Base-by-base conservation (phyloP, 2,113 vertebrate species). In the Sebastes fasciatus region DNA sequence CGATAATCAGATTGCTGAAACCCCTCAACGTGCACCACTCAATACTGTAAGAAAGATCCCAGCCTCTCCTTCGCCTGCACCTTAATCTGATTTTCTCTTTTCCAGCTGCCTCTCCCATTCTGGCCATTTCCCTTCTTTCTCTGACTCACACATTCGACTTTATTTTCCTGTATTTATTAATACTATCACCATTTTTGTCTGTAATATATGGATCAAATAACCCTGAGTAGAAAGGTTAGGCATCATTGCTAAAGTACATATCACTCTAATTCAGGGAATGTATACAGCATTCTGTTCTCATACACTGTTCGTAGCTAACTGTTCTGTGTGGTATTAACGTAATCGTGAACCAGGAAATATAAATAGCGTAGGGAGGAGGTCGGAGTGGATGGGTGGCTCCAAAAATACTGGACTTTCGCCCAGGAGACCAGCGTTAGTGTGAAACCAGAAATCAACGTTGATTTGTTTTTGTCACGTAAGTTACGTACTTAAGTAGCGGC, bases 1-100 rank as follows among this genome's bases (percentile, higher is more conserved):
- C 58, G 49, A 58, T 68, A 72, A 86, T 73, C 11, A 51, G 62
- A 77, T 90, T 48, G 77, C 58, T 61, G 68, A 68, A 73, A 68
- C 19, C 34, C 19, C 49, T 79, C 23, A 34, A 34, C 26, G 26
- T 34, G 26, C 26, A 34, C 26, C 26, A 34, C 26, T 34, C 26
- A 34, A 34, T 34, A 34, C 26, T 34, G 26, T 45, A 6, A 2
- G 26, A 73, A 69, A 10, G 11, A 54, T 52, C 16, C n/a, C 48
- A 4, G 26, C 26, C 26, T 4, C 26, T 64, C 43, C 42, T 43
- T 9, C 13, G 23, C 62, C 51, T 70, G 14, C 1, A 45, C 26
- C 6, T 55, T 54, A 79, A 83, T 77, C 60, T 5, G n/a, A 70
- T 74, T 76, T 74, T 57, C 2, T 23, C 14, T 71, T 79, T 58